Conservation (phyloP, 2,888 invertebrate species). For the Zaprionus bogoriensis region DNA sequence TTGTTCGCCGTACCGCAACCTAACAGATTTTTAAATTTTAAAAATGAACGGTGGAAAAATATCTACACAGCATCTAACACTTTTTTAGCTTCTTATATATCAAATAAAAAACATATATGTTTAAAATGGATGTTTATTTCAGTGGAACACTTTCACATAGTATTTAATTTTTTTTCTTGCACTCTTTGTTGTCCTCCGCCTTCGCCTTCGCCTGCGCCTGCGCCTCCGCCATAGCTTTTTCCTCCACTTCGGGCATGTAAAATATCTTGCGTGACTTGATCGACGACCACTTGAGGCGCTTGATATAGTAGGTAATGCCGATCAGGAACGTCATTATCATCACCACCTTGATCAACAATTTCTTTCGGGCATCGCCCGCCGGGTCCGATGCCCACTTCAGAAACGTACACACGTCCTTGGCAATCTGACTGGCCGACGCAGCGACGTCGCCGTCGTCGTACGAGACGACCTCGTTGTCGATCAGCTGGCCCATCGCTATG, state of each 20-base stretch:
- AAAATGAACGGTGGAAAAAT: too few relatives aligned
- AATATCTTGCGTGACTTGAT: conserved; percentile 93
- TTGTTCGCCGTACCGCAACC: neutral
- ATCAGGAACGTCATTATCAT: conserved; percentile 87
- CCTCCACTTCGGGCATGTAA: conserved; percentile 85
- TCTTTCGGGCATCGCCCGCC: conserved; percentile 93
- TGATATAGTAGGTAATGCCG: conserved; percentile 88
- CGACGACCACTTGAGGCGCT: conserved; percentile 93
- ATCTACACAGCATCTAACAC: too few relatives aligned
- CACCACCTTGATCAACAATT: conserved; percentile 89
- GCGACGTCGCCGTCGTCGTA: conserved; percentile 94
- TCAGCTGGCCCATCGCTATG: conserved; percentile 96
- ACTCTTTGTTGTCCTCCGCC: neutral
- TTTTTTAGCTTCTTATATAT: too few relatives aligned
- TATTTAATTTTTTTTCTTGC: conserved; percentile 9
- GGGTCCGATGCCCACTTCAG: conserved; percentile 96
- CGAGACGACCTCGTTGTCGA: conserved; percentile 90
- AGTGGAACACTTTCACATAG: too few relatives aligned
- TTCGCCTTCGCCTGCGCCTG: conserved; percentile 10
- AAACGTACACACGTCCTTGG: conserved; percentile 97
- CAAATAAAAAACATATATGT: too few relatives aligned
- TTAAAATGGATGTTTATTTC: too few relatives aligned
- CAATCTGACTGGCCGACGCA: conserved; percentile 95
- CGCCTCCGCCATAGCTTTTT: too few relatives aligned
- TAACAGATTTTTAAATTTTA: too few relatives aligned